Conservation (phyloP, 2,888 invertebrate species). For the Thereva nobilitata region DNA sequence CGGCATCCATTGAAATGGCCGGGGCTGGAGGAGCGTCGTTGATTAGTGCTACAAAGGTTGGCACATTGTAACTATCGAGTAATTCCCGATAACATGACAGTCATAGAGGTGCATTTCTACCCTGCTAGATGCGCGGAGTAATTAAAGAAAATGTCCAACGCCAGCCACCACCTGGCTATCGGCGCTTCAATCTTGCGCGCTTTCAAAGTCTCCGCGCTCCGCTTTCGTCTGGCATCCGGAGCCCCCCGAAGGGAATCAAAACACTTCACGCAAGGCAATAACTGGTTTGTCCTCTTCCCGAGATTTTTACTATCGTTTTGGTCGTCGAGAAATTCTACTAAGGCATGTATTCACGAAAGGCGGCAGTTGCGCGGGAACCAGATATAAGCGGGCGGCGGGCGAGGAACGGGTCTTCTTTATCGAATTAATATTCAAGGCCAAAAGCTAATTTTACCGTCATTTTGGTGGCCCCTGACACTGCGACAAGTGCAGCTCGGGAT, state of each 20-base stretch:
- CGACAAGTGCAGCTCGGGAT: not conserved
- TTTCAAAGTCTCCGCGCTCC: conserved; percentile 9
- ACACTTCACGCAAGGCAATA: conserved; percentile 1
- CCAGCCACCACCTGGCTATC: conserved; percentile 25
- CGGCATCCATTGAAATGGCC: too few species aligned
- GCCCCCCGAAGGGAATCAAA: not conserved
- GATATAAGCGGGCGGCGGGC: too few species aligned
- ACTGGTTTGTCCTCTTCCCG: conserved; percentile 15
- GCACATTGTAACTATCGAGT: conserved; percentile 5
- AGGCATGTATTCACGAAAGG: too few species aligned
- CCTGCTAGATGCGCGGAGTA: conserved; percentile 6
- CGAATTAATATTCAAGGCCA: conserved; percentile 24
- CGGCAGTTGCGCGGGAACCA: too few species aligned
- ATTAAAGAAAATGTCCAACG: conserved; percentile 30
- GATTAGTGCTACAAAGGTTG: conserved; percentile 10
- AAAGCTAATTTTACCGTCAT: conserved; percentile 21
- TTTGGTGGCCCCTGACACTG: conserved; percentile 3
- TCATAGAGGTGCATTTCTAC: conserved; percentile 14
- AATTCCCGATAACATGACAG: conserved; percentile 13
- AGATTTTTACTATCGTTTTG: conserved; percentile 12
- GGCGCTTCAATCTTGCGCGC: conserved; percentile 6
- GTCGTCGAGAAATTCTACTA: not conserved
- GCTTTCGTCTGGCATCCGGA: not conserved
- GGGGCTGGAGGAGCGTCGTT: too few species aligned
- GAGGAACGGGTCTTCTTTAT: conserved; percentile 14